Percentiles rank a stretch among this genome's conserved stretches.
Evolutionary conservation across 2,113 vertebrate species (phyloP).

Genomic region (Lagopus muta): DNA sequence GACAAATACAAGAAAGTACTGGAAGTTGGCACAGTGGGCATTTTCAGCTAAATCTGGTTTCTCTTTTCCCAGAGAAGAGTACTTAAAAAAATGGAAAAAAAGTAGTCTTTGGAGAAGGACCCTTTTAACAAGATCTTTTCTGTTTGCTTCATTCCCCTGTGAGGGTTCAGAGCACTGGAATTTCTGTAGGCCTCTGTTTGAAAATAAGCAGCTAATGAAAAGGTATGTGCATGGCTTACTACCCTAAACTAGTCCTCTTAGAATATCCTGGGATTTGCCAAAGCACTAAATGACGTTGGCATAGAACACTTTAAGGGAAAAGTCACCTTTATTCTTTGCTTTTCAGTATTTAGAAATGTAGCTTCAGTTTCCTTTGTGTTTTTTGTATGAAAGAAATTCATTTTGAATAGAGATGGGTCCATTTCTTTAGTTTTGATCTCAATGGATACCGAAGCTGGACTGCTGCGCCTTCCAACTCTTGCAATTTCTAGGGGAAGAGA

Average conservation of each 20-base stretch:
- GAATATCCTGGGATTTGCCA: slow-evolving; percentile 69
- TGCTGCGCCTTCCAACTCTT: slow-evolving; percentile 63
- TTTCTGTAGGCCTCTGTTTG: slow-evolving; percentile 57
- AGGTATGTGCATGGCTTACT: slow-evolving; percentile 51
- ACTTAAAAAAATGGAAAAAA: not conserved
- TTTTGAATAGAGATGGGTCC: slow-evolving; percentile 72
- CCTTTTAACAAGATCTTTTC: slow-evolving; percentile 70
- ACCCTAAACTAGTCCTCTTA: slow-evolving; percentile 63
- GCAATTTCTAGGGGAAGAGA: slow-evolving; percentile 64
- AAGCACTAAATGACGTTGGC: slow-evolving; percentile 67
- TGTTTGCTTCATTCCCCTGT: slow-evolving; percentile 61
- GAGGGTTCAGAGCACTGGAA: slow-evolving; percentile 61
- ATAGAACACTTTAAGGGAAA: slow-evolving; percentile 58
- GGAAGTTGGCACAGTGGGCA: not conserved
- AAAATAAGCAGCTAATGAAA: slow-evolving; percentile 71
- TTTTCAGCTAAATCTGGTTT: not conserved
- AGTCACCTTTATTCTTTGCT: slow-evolving; percentile 70
- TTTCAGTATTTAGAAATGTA: slow-evolving; percentile 68
- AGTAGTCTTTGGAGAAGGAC: slow-evolving; percentile 55
- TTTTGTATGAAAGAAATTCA: slow-evolving; percentile 70
- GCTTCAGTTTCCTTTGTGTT: slow-evolving; percentile 57
- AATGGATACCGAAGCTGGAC: slow-evolving; percentile 66
- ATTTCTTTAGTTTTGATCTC: slow-evolving; percentile 69
- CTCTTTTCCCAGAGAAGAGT: not conserved
- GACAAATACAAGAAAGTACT: not conserved